A percentile compares a stretch with the other conserved stretches of the same genome.
Conservation (phyloP, 2,113 vertebrate species). For the Dromaius novaehollandiae region DNA sequence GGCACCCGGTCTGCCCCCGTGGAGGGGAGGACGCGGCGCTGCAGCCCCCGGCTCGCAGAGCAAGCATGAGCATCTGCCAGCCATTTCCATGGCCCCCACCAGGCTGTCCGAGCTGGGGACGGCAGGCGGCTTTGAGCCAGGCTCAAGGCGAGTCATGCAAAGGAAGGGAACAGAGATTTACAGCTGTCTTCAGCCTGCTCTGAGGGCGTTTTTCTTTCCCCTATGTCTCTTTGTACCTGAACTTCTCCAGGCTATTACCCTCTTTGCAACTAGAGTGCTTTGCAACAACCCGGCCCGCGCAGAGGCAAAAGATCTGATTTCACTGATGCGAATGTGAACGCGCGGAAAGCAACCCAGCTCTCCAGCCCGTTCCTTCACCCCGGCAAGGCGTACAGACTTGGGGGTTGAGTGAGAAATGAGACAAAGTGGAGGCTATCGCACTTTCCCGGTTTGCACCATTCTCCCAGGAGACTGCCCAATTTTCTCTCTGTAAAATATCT, state of each 20-base stretch:
- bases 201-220: not conserved
- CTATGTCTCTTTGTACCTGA: not conserved
- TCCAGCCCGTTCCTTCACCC: not conserved
- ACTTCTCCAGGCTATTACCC: not conserved
- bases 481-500: not conserved
- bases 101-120: too few species aligned
- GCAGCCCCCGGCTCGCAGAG: not conserved
- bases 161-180: not conserved
- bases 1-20: accelerated
- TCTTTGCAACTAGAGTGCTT: not conserved
- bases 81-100: too few species aligned
- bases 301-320: not conserved
- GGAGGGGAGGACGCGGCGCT: not conserved
- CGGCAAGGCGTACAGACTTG: not conserved
- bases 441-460: not conserved
- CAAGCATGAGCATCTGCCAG: not conserved
- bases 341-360: not conserved
- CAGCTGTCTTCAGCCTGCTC: not conserved
- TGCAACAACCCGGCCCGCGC: not conserved
- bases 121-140: not conserved
- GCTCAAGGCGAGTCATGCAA: not conserved
- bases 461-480: not conserved
- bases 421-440: accelerated
- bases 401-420: not conserved
- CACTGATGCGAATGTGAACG: not conserved